Conservation (phyloP, 1,140 invertebrate genomes). For the Nebria ingens region DNA sequence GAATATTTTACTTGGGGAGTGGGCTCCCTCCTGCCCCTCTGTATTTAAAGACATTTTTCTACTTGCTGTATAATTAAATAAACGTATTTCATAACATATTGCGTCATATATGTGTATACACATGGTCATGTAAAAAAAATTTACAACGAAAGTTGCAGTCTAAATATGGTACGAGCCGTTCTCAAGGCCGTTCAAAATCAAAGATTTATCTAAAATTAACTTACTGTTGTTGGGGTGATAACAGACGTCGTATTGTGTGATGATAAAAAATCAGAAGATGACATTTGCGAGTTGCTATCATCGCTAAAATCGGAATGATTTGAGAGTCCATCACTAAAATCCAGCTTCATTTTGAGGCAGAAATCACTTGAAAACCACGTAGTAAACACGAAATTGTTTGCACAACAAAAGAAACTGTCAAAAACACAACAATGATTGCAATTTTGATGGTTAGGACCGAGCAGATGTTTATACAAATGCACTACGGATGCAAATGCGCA, state of each 20-base stretch:
- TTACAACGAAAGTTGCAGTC: no score
- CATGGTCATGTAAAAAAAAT: no score
- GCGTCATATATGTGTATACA: no score
- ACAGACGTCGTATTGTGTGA: slow-evolving; percentile 8
- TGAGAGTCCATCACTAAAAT: slow-evolving; percentile 30
- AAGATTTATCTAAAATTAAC: background rate
- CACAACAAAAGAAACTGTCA: background rate
- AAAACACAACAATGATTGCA: background rate
- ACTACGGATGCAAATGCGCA: slow-evolving; percentile 13
- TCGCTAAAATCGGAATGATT: slow-evolving; percentile 34
- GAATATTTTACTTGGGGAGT: no score
- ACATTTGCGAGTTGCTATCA: slow-evolving; percentile 31
- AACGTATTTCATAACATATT: no score
- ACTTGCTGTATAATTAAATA: no score
- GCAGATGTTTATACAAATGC: slow-evolving; percentile 12
- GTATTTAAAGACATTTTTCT: no score
- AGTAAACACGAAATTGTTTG: slow-evolving; percentile 4
- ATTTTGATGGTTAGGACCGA: background rate
- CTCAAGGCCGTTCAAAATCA: background rate
- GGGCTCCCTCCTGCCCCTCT: no score
- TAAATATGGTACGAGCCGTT: no score
- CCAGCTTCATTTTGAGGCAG: slow-evolving; percentile 27
- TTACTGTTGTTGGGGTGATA: background rate
- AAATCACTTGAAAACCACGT: background rate
- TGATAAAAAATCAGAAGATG: slow-evolving; percentile 25